Percentiles rank a stretch among this genome's conserved stretches.
These are phyloP conservation scores for Anorthoa munda DNA, from an alignment of 2,888 invertebrate genomes.

Conservation along the genomic window DNA sequence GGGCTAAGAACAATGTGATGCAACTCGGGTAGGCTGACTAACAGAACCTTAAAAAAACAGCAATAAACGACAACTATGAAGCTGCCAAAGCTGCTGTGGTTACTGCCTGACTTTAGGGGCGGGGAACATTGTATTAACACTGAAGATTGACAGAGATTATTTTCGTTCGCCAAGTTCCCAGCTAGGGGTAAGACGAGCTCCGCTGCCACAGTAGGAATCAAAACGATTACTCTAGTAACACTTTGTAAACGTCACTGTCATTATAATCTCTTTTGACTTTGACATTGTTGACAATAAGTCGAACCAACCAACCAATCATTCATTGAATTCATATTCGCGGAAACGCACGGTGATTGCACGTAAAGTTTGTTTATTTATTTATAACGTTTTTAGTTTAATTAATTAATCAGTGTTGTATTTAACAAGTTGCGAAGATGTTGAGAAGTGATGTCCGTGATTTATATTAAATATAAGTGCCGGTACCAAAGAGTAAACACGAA, in stretches of 20 bases:
- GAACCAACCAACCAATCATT: slow-evolving; percentile 3
- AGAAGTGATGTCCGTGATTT: slow-evolving; percentile 29
- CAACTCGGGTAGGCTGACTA: not conserved
- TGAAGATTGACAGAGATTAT: no score
- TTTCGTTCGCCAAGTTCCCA: not conserved
- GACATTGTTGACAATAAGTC: slow-evolving; percentile 24
- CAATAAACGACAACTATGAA: not conserved
- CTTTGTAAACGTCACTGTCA: slow-evolving; percentile 41
- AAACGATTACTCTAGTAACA: slow-evolving; percentile 22
- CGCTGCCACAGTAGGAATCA: slow-evolving; percentile 14
- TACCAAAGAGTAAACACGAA: slow-evolving; percentile 22
- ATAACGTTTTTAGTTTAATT: slow-evolving; percentile 43
- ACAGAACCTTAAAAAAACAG: not conserved
- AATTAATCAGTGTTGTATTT: slow-evolving; percentile 24
- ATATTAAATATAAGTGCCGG: slow-evolving; percentile 37
- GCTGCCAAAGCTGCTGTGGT: not conserved
- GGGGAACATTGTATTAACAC: no score
- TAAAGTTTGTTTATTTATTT: slow-evolving; percentile 41
- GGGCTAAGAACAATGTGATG: not conserved
- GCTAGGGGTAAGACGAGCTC: not conserved
- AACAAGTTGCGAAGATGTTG: slow-evolving; percentile 35
- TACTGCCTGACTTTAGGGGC: no score
- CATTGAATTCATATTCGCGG: slow-evolving; percentile 24
- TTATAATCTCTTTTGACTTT: slow-evolving; percentile 47
- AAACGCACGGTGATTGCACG: slow-evolving; percentile 23